Percentiles rank a stretch among this genome's conserved stretches.
These are phyloP conservation scores for Acipenser oxyrinchus DNA, from an alignment of 2,797 vertebrate species.

Conservation along the genomic window DNA sequence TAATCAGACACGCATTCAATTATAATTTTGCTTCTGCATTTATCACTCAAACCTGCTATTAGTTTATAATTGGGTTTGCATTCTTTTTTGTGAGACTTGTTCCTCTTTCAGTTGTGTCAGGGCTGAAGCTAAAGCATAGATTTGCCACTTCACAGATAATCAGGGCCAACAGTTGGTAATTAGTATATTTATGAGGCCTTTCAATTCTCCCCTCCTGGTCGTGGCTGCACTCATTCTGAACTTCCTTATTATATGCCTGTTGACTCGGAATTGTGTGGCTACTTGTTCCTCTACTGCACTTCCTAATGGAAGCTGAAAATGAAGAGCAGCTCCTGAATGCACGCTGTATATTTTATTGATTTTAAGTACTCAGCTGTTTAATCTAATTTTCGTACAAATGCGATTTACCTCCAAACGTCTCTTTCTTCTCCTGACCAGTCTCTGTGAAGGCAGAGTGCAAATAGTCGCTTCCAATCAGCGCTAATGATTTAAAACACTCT, in stretches of 20 bases:
- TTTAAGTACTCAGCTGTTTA: slow-evolving; percentile 58
- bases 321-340: slow-evolving; percentile 67
- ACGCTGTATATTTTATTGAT: slow-evolving; percentile 52
- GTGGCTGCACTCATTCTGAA: slow-evolving; percentile 43
- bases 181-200: slow-evolving; percentile 63
- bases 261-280: slow-evolving; percentile 57
- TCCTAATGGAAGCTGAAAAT: slow-evolving; percentile 64
- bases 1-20: slow-evolving; percentile 51
- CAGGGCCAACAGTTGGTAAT: slow-evolving; percentile 63
- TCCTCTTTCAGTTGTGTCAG: slow-evolving; percentile 46
- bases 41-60: slow-evolving; percentile 60
- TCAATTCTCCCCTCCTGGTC: slow-evolving; percentile 60
- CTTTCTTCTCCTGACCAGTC: slow-evolving; percentile 61
- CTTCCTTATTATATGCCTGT: slow-evolving; percentile 62
- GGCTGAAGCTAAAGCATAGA: slow-evolving; percentile 54
- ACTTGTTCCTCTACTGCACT: slow-evolving; percentile 46
- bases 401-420: slow-evolving; percentile 61
- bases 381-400: slow-evolving; percentile 64
- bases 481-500: slow-evolving; percentile 51
- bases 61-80: slow-evolving; percentile 45
- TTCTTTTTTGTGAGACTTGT: slow-evolving; percentile 25
- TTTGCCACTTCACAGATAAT: slow-evolving; percentile 54
- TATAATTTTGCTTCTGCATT: slow-evolving; percentile 48
- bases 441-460: slow-evolving; percentile 54
- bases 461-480: slow-evolving; percentile 46